Conservation (phyloP, 2,888 invertebrate species). For the Drosophila dives region DNA sequence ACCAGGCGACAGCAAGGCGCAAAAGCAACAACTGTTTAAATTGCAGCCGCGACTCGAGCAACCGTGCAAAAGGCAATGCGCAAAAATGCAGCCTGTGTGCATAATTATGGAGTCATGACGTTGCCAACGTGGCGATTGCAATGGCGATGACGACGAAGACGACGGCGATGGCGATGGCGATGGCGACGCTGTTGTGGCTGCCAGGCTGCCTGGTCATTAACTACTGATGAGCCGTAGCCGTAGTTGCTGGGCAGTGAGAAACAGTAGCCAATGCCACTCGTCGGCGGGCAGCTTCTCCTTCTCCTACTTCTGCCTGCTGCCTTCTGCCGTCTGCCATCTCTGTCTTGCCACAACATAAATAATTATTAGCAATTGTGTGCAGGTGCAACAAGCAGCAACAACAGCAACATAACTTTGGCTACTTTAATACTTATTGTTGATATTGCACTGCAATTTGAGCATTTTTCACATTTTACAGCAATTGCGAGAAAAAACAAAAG, state of each 20-base stretch:
- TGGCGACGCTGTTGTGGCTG: constrained; percentile 20
- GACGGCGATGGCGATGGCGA: constrained; percentile 25
- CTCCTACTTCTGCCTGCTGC: constrained; percentile 26
- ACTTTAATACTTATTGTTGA: constrained; percentile 74
- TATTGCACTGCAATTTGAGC: constrained; percentile 76
- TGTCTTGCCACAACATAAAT: constrained; percentile 71
- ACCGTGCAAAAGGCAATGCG: constrained; percentile 57
- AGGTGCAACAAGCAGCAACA: constrained; percentile 69
- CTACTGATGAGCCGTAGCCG: constrained; percentile 77
- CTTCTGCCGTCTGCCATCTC: constrained; percentile 19
- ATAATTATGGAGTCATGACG: constrained; percentile 77
- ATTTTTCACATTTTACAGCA: constrained; percentile 74
- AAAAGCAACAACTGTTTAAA: constrained; percentile 25
- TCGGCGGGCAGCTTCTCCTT: constrained; percentile 39
- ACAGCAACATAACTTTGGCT: constrained; percentile 59
- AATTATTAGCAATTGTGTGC: constrained; percentile 82
- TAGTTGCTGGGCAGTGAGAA: constrained; percentile 43
- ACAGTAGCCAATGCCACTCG: constrained; percentile 76
- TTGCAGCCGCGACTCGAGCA: constrained; percentile 24
- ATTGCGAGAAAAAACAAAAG: constrained; percentile 67
- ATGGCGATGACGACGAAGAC: constrained; percentile 58
- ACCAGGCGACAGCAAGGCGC: constrained; percentile 35
- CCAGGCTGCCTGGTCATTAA: constrained; percentile 73
- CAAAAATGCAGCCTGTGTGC: constrained; percentile 70
- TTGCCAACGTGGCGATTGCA: constrained; percentile 65